Conservation (phyloP, 1,140 invertebrate species). For the Melanaphis sacchari region DNA sequence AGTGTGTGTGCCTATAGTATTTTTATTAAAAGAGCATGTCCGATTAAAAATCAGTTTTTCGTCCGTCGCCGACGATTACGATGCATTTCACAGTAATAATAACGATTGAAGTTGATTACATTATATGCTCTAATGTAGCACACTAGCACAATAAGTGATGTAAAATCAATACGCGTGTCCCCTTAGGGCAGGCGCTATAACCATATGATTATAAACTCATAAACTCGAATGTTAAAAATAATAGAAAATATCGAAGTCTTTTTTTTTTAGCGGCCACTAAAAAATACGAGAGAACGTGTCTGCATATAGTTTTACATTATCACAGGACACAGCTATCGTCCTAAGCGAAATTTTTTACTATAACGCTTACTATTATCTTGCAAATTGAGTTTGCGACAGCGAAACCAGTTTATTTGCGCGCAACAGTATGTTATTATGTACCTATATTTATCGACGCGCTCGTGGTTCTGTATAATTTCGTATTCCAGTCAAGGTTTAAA, state of each 20-base stretch:
- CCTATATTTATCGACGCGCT: neutral
- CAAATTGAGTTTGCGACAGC: neutral
- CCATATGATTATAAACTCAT: slow-evolving; percentile 9
- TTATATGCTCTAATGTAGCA: neutral
- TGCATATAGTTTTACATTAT: neutral
- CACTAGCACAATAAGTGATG: neutral
- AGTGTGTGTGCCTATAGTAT: too few relatives aligned
- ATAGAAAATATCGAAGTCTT: neutral
- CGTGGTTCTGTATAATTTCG: neutral
- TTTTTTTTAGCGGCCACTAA: neutral
- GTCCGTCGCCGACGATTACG: neutral
- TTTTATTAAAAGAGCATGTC: neutral
- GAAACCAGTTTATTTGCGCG: neutral
- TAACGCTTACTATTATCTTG: neutral
- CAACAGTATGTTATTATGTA: neutral
- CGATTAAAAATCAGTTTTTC: neutral
- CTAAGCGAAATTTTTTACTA: neutral
- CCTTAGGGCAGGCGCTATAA: neutral
- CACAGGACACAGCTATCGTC: neutral
- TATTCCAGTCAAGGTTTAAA: neutral
- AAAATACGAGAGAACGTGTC: neutral
- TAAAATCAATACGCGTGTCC: slow-evolving; percentile 4
- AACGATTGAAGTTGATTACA: neutral
- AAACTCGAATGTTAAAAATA: neutral
- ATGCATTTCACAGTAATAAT: neutral